Evolutionary conservation across 2,888 invertebrate species (phyloP).

Genomic region (Eristalinus aeneus): DNA sequence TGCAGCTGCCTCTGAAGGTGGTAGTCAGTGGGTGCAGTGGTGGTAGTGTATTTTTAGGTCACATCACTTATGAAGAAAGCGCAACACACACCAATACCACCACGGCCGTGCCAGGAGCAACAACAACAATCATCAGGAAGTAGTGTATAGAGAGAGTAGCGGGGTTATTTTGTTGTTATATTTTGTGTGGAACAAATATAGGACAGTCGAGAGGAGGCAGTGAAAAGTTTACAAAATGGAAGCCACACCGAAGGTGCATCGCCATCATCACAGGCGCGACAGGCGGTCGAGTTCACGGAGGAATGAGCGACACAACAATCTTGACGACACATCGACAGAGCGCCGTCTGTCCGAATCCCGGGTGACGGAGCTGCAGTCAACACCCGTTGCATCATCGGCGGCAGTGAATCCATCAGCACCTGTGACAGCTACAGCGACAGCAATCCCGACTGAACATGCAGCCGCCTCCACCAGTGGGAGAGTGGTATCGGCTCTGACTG

Average conservation of each 20-base stretch:
- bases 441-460: slow-evolving; percentile 71
- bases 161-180: slow-evolving; percentile 57
- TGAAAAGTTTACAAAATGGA: slow-evolving; percentile 75
- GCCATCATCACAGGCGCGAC: slow-evolving; percentile 79
- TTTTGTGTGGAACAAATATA: slow-evolving; percentile 45
- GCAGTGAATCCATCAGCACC: slow-evolving; percentile 35
- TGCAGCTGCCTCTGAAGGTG: slow-evolving; percentile 45
- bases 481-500: slow-evolving; percentile 63
- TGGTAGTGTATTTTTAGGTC: slow-evolving; percentile 65
- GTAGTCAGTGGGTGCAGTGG: not conserved
- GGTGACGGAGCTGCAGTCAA: slow-evolving; percentile 48
- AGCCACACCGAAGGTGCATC: slow-evolving; percentile 80
- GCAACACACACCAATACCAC: slow-evolving; percentile 63
- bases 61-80: slow-evolving; percentile 74
- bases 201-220: slow-evolving; percentile 50
- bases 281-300: slow-evolving; percentile 78
- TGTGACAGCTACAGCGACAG: slow-evolving; percentile 46
- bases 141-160: slow-evolving; percentile 27
- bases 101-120: slow-evolving; percentile 15
- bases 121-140: slow-evolving; percentile 3
- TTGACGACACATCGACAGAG: slow-evolving; percentile 72
- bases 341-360: slow-evolving; percentile 61
- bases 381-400: slow-evolving; percentile 35
- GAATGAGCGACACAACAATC: slow-evolving; percentile 75
- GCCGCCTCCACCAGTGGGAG: slow-evolving; percentile 60